Conservation (phyloP, 2,797 vertebrate genomes). For the Ispidina picta region DNA sequence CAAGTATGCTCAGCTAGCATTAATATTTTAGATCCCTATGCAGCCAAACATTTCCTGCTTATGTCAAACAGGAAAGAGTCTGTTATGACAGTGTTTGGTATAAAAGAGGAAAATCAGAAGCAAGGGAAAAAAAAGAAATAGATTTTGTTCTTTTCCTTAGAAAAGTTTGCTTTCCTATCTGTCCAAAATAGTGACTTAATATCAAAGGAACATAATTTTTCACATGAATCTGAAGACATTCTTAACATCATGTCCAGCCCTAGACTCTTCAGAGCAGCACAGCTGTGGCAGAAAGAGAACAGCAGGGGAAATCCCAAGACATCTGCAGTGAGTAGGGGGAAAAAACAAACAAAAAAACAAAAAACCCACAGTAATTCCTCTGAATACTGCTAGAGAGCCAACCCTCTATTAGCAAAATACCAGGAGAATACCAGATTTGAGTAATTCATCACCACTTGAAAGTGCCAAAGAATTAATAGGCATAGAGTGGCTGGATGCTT, state of each 20-base stretch:
- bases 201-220: not conserved
- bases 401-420: not conserved
- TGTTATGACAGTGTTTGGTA: not conserved
- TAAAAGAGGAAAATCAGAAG: not conserved
- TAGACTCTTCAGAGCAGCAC: not conserved
- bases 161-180: not conserved
- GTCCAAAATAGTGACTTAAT: not conserved
- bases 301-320: not conserved
- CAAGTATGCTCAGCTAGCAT: constrained; percentile 17
- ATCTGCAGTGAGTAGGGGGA: not conserved
- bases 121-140: not conserved
- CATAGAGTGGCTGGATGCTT: not conserved
- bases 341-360: not conserved
- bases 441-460: not conserved
- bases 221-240: not conserved
- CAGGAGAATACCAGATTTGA: not conserved
- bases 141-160: not conserved
- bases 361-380: not conserved
- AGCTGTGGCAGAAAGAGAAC: not conserved
- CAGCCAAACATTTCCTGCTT: constrained; percentile 37
- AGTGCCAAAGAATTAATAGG: not conserved
- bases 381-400: not conserved
- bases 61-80: not conserved
- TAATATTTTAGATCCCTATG: constrained; percentile 26
- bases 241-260: not conserved